These are phyloP conservation scores for Zosterops japonicus DNA, from an alignment of 2,113 vertebrate species.

Conservation along the genomic window DNA sequence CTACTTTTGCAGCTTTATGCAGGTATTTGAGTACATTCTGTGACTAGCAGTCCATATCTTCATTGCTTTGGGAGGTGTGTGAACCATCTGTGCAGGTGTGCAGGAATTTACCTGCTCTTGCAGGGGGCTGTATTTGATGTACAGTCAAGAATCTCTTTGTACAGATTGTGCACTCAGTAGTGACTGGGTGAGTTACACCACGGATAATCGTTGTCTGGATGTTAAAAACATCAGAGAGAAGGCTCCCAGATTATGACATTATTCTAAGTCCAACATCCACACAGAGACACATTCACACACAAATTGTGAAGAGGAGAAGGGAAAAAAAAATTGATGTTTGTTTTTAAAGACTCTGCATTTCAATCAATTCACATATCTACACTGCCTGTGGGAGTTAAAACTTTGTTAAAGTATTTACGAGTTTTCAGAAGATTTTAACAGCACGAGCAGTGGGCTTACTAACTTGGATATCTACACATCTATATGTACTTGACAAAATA, in stretches of 20 bases:
- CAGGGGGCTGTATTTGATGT: not conserved
- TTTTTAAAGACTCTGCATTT: not conserved
- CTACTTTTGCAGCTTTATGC: not conserved
- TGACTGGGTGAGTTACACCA: not conserved
- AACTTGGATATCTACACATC: not conserved
- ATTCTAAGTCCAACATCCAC: not conserved
- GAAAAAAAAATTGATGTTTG: not conserved
- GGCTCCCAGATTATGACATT: not conserved
- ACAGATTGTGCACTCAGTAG: not conserved
- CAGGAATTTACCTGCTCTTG: not conserved
- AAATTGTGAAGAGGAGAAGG: not conserved
- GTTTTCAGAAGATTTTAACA: not conserved
- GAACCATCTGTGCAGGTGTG: not conserved
- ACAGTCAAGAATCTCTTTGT: not conserved
- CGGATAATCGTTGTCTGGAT: not conserved
- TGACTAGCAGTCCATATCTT: not conserved
- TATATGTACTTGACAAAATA: not conserved
- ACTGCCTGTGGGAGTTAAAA: not conserved
- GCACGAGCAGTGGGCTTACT: not conserved
- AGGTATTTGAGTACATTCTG: not conserved
- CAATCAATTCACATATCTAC: not conserved
- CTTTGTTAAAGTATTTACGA: not conserved
- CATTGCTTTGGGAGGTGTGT: not conserved
- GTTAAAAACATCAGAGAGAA: not conserved
- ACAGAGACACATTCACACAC: not conserved